Evolutionary conservation across 2,888 invertebrate genomes (phyloP).

Genomic region (Acleris emargana): DNA sequence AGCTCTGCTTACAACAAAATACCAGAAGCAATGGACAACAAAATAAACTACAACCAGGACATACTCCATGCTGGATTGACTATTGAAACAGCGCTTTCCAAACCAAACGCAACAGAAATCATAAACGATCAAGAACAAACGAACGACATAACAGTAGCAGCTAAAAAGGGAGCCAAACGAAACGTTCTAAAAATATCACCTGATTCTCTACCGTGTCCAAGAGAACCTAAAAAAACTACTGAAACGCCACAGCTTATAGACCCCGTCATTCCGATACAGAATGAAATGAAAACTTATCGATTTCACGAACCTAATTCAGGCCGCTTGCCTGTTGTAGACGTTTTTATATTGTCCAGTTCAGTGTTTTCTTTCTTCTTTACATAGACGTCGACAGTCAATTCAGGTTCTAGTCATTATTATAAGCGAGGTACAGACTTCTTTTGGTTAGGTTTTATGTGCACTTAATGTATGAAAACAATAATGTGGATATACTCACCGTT

Average conservation of each 20-base stretch:
- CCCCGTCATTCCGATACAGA: slow-evolving; percentile 74
- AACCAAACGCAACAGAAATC: slow-evolving; percentile 65
- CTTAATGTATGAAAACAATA: slow-evolving; percentile 59
- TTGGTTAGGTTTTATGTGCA: slow-evolving; percentile 51
- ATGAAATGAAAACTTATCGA: slow-evolving; percentile 77
- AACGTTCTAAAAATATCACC: slow-evolving; percentile 71
- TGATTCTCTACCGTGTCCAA: slow-evolving; percentile 72
- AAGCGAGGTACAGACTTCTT: slow-evolving; percentile 64
- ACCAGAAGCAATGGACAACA: slow-evolving; percentile 58
- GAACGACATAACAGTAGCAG: slow-evolving; percentile 47
- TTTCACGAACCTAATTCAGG: slow-evolving; percentile 67
- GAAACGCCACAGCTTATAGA: slow-evolving; percentile 65
- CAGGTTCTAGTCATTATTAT: slow-evolving; percentile 57
- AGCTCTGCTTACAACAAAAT: slow-evolving; percentile 79
- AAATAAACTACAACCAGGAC: slow-evolving; percentile 67
- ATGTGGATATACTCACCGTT: slow-evolving; percentile 57
- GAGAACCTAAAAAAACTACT: slow-evolving; percentile 66
- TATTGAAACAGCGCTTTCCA: slow-evolving; percentile 65
- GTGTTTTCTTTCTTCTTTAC: slow-evolving; percentile 71
- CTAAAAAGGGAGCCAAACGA: slow-evolving; percentile 67
- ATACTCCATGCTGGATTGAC: slow-evolving; percentile 67
- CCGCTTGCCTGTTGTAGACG: slow-evolving; percentile 46
- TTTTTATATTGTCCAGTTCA: slow-evolving; percentile 58
- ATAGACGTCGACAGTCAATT: slow-evolving; percentile 54
- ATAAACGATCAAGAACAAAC: slow-evolving; percentile 55